Conservation (phyloP, 2,888 invertebrate genomes). For the Acanthococcus lagerstroemiae region DNA sequence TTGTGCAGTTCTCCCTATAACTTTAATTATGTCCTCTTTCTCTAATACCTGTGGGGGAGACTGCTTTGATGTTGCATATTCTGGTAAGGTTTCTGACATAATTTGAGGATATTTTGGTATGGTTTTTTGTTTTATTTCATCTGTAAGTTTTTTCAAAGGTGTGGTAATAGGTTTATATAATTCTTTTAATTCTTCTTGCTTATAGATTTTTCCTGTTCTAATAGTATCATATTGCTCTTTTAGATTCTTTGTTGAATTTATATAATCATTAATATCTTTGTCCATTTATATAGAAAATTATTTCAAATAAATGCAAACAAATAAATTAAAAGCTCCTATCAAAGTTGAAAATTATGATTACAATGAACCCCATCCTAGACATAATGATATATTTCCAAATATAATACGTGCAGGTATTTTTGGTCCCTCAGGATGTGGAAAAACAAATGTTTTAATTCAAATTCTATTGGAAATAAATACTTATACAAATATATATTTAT, state of each 20-base stretch:
- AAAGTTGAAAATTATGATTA: too few species aligned
- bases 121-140: neutral
- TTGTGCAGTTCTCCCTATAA: neutral
- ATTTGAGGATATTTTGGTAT: neutral
- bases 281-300: neutral
- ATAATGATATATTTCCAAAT: too few species aligned
- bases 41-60: neutral
- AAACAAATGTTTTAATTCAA: neutral
- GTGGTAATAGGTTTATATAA: neutral
- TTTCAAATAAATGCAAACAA: neutral
- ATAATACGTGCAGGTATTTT: too few species aligned
- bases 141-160: neutral
- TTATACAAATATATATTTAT: neutral
- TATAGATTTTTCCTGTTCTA: neutral
- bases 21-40: neutral
- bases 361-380: too few species aligned
- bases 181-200: neutral
- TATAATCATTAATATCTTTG: neutral
- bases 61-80: too few species aligned
- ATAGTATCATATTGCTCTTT: neutral
- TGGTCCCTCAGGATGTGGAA: neutral
- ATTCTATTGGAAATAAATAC: neutral
- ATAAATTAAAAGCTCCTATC: too few species aligned
- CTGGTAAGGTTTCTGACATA: slow-evolving; percentile 2
- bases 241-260: neutral